Base-by-base conservation (phyloP, 2,888 invertebrate species). In the Lochmaea capreae region DNA sequence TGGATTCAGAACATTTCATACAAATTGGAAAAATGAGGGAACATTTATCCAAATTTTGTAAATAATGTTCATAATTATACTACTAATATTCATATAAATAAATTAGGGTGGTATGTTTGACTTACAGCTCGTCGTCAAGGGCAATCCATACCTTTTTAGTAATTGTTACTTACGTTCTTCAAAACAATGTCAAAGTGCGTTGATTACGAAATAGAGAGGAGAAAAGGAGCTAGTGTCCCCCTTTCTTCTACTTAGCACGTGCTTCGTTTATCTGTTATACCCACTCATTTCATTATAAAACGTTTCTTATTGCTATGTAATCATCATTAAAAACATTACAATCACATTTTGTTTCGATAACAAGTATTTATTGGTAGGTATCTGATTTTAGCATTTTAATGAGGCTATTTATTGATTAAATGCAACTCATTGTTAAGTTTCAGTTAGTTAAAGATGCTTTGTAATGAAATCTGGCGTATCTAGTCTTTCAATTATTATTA, bases 371-470 rank as follows among this genome's bases (percentile, higher is more conserved):
- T 66, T 73, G 66, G 72, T 77, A 69, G 68, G 67, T 77, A 73
- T 71, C 69, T 74, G 65, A 66, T 65, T 68, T 73, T 65, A 75
- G 73, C 75, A 75, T 77, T 77, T 75, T 77, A 77, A 77, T 75
- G 73, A 71, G 77, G 59, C 69, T 75, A 54, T 66, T 70, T 71
- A 75, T 77, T 75, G 75, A 77, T 75, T 77, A 77, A 77, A 77
- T 69, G 65, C 71, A 66, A 76, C 62, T 74, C 68, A 66, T 70
- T 61, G 68, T 73, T 66, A 65, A 71, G 73, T 71, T 68, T 59
- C 66, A 62, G 65, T 54, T 61, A 67, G 67, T 70, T 46, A 66
- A 70, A 74, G 72, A 72, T 76, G 76, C 76, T 54, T 61, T 43
- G 76, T 76, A 76, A 76, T 73, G 66, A n/a, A 59, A 67, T 57